Evolutionary conservation across 92 coral and sea anemone genomes (phyloP), one percentile per base, ranked within the genome.

Genomic region (Actinostola sp.): DNA sequence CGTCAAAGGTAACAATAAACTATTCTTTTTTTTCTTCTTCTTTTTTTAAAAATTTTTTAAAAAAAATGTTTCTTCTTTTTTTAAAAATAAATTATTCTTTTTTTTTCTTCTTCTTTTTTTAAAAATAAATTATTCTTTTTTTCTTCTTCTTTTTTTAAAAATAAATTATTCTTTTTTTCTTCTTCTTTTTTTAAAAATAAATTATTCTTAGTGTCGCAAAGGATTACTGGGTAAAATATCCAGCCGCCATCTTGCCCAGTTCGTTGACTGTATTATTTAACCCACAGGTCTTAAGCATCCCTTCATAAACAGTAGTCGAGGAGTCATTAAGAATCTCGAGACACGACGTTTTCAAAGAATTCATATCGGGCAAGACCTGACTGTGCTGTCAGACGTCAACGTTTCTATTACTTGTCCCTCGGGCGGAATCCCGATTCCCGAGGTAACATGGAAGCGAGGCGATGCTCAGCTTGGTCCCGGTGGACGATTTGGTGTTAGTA

Each of bases 261-360:
- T n/a, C n/a, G n/a, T n/a, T n/a, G n/a, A n/a, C n/a, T n/a, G n/a
- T n/a, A 67, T 65, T n/a, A 20, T 1, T 39, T n/a, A n/a, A n/a
- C n/a, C n/a, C n/a, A n/a, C n/a, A 94, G 99, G 73, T 43, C 88
- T 92, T 1, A 80, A 49, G 17, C 81, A 78, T 61, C 99, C 99
- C 1, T 85, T 80, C 23, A 84, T 95, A 10, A 86, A 84, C 67
- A 78, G 79, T 20, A 81, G 93, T 25, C 71, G 76, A 28, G 89
- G 88, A 23, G 71, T 78, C 36, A 50, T 81, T 24, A 72, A 58
- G 15, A 86, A 77, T 26, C 84, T 88, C 30, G 57, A 87, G 13
- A 61, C 68, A 61, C 75, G 85, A 19, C 65, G 80, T 11, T 88
- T 88, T 14, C 77, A 59, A 19, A 66, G 57, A 57, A 67, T 92